Conservation (phyloP, 2,797 vertebrate genomes). For the Myiotriccus ornatus region DNA sequence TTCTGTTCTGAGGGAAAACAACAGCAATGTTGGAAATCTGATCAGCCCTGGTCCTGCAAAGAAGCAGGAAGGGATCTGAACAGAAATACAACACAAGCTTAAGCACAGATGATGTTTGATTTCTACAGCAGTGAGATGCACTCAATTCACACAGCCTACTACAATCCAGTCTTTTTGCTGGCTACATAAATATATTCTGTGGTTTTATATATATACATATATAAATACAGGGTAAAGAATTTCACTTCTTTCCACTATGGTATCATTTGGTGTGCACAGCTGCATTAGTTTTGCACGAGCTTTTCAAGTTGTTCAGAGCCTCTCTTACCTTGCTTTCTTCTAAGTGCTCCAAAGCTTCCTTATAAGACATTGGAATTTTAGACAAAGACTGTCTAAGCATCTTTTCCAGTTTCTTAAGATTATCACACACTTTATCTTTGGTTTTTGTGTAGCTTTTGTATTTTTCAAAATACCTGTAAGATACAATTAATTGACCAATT, state of each 20-base stretch:
- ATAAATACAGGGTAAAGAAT: neutral
- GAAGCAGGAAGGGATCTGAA: neutral
- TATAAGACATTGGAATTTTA: slow-evolving; percentile 77
- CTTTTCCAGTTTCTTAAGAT: slow-evolving; percentile 70
- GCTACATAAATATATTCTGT: neutral
- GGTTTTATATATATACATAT: neutral
- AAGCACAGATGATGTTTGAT: neutral
- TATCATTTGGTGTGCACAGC: neutral
- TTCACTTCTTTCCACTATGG: neutral
- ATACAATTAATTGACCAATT: neutral
- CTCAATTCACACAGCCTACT: neutral
- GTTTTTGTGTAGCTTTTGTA: slow-evolving; percentile 68
- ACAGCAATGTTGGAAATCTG: neutral
- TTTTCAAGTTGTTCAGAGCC: neutral
- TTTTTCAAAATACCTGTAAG: slow-evolving; percentile 81
- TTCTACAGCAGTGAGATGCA: neutral
- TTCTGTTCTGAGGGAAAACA: neutral
- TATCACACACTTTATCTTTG: slow-evolving; percentile 75
- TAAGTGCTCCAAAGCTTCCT: slow-evolving; percentile 79
- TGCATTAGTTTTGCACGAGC: neutral
- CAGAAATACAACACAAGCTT: neutral
- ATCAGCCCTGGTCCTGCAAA: neutral
- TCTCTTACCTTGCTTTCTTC: slow-evolving; percentile 79
- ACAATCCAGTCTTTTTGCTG: neutral
- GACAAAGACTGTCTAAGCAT: slow-evolving; percentile 70